A percentile compares a stretch with the other conserved stretches of the same genome.
Conservation (phyloP, 2,113 vertebrate species). For the Pteropus alecto region DNA sequence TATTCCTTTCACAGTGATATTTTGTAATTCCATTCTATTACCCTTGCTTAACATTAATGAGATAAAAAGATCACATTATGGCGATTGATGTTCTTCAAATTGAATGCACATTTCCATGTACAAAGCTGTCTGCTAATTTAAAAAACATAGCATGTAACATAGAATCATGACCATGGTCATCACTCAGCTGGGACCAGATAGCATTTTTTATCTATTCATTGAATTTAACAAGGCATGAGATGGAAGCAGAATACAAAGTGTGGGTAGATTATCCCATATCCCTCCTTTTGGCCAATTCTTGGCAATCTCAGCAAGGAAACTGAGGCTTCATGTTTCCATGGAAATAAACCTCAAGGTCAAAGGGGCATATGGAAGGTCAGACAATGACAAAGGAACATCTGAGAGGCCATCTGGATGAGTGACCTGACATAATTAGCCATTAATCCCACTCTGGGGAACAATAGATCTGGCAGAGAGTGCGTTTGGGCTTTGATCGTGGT, state of each 20-base stretch:
- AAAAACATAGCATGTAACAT: conserved; percentile 93
- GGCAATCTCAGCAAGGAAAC: conserved; percentile 88
- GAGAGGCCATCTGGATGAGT: conserved; percentile 99
- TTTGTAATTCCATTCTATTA: conserved; percentile 96
- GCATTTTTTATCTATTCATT: conserved; percentile 96
- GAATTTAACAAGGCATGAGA: conserved; percentile 97
- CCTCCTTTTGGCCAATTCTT: conserved; percentile 86
- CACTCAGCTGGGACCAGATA: conserved; percentile 91
- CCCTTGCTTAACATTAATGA: conserved; percentile 95
- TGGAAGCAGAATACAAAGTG: conserved; percentile 96
- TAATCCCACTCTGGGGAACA: conserved; percentile 96
- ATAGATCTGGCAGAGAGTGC: conserved; percentile 89
- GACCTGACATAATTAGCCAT: conserved; percentile 99
- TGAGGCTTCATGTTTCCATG: conserved; percentile 93
- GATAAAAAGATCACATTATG: conserved; percentile 95
- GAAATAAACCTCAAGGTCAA: conserved; percentile 95
- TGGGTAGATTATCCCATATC: conserved; percentile 86
- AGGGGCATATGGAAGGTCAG: conserved; percentile 95
- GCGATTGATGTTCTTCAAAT: conserved; percentile 93
- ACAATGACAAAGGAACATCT: conserved; percentile 94
- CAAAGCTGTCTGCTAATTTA: conserved; percentile 96
- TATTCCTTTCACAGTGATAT: conserved; percentile 94
- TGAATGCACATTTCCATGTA: conserved; percentile 94
- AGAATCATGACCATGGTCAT: conserved; percentile 91
- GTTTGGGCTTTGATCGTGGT: conserved; percentile 92